Conservation (phyloP, 2,888 invertebrate species). For the Salticus scenicus region DNA sequence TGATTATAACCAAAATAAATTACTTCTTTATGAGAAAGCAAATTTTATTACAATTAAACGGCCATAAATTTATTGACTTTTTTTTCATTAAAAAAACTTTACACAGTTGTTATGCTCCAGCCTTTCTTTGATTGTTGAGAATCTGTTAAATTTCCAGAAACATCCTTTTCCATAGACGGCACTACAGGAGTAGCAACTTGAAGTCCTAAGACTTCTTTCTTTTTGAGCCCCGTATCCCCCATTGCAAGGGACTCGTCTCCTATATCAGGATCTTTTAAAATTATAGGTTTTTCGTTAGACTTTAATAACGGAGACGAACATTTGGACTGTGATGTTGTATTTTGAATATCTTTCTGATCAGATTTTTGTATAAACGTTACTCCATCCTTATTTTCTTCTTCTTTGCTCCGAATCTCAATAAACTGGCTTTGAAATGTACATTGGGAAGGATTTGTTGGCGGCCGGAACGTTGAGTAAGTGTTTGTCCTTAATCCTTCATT, state of each 20-base stretch:
- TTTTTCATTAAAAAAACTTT: background rate
- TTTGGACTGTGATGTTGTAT: slow-evolving; percentile 22
- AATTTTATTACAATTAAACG: background rate
- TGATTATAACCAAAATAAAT: no score
- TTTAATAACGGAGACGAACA: slow-evolving; percentile 27
- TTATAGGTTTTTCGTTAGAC: slow-evolving; percentile 13
- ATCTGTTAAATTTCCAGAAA: slow-evolving; percentile 9
- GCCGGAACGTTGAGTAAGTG: slow-evolving; percentile 54
- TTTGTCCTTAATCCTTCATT: slow-evolving; percentile 47
- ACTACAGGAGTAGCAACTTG: slow-evolving; percentile 61
- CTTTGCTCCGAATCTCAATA: background rate
- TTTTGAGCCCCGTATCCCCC: slow-evolving; percentile 25
- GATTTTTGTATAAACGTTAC: slow-evolving; percentile 18
- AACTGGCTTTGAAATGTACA: slow-evolving; percentile 30
- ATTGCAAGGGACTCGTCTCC: slow-evolving; percentile 43
- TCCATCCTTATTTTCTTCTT: slow-evolving; percentile 9
- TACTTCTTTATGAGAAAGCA: background rate
- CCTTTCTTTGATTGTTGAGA: slow-evolving; percentile 52
- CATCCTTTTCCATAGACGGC: slow-evolving; percentile 43
- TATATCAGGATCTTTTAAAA: slow-evolving; percentile 48
- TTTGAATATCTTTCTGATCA: slow-evolving; percentile 24
- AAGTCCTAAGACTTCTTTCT: slow-evolving; percentile 37
- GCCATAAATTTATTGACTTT: background rate
- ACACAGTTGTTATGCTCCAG: slow-evolving; percentile 68
- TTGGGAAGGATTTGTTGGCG: slow-evolving; percentile 36